phyloP scores from a whole-genome alignment of 2,888 invertebrate species.

The Drosophila kambysellisi region DNA sequence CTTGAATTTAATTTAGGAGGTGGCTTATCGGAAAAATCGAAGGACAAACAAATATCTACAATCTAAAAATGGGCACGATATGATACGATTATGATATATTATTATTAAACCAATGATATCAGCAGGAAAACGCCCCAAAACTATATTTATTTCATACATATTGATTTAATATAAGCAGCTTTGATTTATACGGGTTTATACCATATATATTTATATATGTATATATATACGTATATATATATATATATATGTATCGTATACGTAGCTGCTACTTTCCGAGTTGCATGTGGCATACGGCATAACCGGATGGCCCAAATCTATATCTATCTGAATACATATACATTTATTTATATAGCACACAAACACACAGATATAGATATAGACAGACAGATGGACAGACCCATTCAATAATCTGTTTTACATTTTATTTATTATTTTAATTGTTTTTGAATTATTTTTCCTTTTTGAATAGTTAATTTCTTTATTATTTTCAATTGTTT shows the following conservation, averaged over 20 bases:
- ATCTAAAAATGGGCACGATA: neutral
- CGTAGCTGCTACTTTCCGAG: neutral
- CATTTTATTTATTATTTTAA: neutral
- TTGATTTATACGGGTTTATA: constrained; percentile 1
- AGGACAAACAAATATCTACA: neutral
- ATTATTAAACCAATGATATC: constrained; percentile 5
- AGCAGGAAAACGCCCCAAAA: neutral
- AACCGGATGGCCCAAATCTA: constrained; percentile 1
- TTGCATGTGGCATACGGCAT: constrained; percentile 4
- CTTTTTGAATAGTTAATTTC: constrained; percentile 10
- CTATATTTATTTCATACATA: neutral
- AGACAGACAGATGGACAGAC: neutral
- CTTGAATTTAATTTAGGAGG: neutral
- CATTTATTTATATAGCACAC: neutral
- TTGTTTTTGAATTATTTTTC: neutral
- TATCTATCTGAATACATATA: neutral
- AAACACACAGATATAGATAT: neutral
- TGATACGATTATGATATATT: constrained; percentile 17
- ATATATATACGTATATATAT: neutral
- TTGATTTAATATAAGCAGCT: neutral
- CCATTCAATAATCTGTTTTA: neutral
- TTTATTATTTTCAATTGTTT: neutral
- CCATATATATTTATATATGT: neutral
- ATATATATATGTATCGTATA: neutral
- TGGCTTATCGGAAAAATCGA: neutral